A percentile compares a stretch with the other conserved stretches of the same genome.
phyloP scores from a whole-genome alignment of 2,888 invertebrate genomes.

The Silvanus unidentatus region DNA sequence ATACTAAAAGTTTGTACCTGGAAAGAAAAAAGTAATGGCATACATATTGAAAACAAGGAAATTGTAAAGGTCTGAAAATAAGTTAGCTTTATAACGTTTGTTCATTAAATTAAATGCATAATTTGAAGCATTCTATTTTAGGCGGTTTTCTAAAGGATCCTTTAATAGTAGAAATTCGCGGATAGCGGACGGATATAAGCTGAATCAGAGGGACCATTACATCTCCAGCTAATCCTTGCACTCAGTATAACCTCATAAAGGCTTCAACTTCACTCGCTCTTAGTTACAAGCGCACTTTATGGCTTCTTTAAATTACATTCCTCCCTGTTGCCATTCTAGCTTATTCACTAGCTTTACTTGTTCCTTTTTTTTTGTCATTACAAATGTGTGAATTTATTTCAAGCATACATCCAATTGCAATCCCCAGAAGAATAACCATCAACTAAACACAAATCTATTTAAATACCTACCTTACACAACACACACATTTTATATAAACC shows the following conservation, averaged over 20 bases:
- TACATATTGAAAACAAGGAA: too few relatives aligned
- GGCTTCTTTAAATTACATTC: slow-evolving; percentile 20
- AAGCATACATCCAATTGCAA: background rate
- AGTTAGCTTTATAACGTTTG: too few relatives aligned
- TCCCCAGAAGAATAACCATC: background rate
- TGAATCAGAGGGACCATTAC: slow-evolving; percentile 22
- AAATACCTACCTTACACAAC: background rate
- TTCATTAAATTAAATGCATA: slow-evolving; percentile 12
- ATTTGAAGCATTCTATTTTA: slow-evolving; percentile 14
- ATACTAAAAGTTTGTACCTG: too few relatives aligned
- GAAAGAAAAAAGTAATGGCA: too few relatives aligned
- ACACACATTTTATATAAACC: too few relatives aligned
- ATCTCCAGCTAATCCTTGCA: slow-evolving; percentile 24
- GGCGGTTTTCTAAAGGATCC: slow-evolving; percentile 15
- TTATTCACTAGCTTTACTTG: background rate
- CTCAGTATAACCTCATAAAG: slow-evolving; percentile 25
- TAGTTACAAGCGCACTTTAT: slow-evolving; percentile 22
- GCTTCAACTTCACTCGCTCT: slow-evolving; percentile 21
- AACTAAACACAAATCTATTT: background rate
- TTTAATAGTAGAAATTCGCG: slow-evolving; percentile 19
- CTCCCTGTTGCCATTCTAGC: slow-evolving; percentile 4
- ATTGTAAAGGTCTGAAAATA: too few relatives aligned
- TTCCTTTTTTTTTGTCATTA: background rate
- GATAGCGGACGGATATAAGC: slow-evolving; percentile 16
- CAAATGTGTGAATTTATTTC: slow-evolving; percentile 3